A percentile compares a stretch with the other conserved stretches of the same genome.
Conservation (phyloP, 1,140 invertebrate genomes). For the Macrosteles quadrilineatus region DNA sequence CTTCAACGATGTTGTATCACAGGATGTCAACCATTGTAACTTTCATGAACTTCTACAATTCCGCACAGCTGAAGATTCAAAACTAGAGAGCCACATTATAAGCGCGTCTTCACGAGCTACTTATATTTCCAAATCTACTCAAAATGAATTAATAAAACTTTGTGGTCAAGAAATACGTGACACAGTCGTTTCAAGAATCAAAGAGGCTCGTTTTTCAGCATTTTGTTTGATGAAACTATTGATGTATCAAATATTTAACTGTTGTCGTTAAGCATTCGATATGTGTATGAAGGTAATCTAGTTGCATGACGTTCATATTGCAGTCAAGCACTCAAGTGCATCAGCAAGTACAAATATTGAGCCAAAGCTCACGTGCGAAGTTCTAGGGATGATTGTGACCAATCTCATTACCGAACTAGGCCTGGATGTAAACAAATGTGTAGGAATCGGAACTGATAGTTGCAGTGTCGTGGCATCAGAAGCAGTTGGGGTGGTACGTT, state of each 20-base stretch:
- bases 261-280: constrained; percentile 41
- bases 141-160: constrained; percentile 45
- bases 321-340: not conserved
- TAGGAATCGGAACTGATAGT: too few relatives aligned
- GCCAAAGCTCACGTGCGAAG: constrained; percentile 35
- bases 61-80: constrained; percentile 39
- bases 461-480: constrained; percentile 44
- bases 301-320: constrained; percentile 40
- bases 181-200: constrained; percentile 38
- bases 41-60: constrained; percentile 43
- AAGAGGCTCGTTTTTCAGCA: constrained; percentile 37
- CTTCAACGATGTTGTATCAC: constrained; percentile 28
- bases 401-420: constrained; percentile 37
- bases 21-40: constrained; percentile 42
- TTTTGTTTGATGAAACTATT: constrained; percentile 46
- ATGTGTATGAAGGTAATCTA: constrained; percentile 36
- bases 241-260: constrained; percentile 43
- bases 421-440: constrained; percentile 39
- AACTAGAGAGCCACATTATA: constrained; percentile 42
- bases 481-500: constrained; percentile 36
- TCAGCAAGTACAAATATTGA: too few relatives aligned
- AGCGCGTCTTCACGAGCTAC: constrained; percentile 36
- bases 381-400: constrained; percentile 38
- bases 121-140: constrained; percentile 44
- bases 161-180: constrained; percentile 41